phyloP scores from a whole-genome alignment of 2,113 vertebrate genomes.

The Nesogale talazaci region DNA sequence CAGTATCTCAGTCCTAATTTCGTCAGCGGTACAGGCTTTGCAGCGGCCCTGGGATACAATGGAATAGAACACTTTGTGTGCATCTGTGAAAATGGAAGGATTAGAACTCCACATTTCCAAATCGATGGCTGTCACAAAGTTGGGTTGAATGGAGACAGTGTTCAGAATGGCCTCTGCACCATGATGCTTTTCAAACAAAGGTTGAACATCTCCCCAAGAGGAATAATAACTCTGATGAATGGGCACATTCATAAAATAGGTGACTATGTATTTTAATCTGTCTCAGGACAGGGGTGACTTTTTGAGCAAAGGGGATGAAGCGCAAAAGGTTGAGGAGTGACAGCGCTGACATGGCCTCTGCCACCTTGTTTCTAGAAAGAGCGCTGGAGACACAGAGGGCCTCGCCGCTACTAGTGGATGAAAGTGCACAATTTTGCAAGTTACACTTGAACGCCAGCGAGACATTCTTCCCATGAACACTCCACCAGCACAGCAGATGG shows the following conservation, averaged over 20 bases:
- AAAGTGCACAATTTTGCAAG: constrained; percentile 16
- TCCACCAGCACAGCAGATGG: not conserved
- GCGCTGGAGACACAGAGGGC: not conserved
- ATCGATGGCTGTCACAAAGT: not conserved
- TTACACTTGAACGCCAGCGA: constrained; percentile 12
- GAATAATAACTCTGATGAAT: not conserved
- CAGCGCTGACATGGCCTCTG: not conserved
- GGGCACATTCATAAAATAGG: not conserved
- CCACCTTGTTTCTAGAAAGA: not conserved
- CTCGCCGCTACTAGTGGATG: not conserved
- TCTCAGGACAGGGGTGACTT: not conserved
- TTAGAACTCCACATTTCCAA: not conserved
- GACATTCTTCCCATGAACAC: not conserved
- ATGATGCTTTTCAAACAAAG: constrained; percentile 20
- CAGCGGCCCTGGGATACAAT: not conserved
- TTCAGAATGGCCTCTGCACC: not conserved
- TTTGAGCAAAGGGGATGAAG: not conserved
- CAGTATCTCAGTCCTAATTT: not conserved
- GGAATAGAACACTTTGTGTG: not conserved
- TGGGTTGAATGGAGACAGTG: not conserved
- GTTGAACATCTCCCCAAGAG: constrained; percentile 1
- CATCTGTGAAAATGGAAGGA: not conserved
- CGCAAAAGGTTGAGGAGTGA: not conserved
- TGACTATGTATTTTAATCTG: not conserved
- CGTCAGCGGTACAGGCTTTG: not conserved